Base-by-base conservation (phyloP, 1,140 invertebrate species). In the Bradysia coprophila region DNA sequence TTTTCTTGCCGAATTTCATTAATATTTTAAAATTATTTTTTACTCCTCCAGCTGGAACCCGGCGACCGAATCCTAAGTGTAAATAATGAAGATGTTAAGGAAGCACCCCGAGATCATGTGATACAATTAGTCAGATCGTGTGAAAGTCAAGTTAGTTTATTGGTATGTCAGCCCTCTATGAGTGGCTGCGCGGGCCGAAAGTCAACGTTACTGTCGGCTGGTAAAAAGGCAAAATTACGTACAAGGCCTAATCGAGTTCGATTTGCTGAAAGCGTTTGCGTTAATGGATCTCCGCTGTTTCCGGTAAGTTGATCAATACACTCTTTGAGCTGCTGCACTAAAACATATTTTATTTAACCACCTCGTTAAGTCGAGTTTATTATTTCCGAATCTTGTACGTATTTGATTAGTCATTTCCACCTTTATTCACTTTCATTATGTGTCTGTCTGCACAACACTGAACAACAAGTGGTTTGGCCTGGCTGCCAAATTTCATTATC, bases 31-130 rank as follows among this genome's bases (percentile, higher is more conserved):
- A 28, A 8, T 28, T 28, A 28, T 28, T 28, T 28, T 28, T 28
- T 47, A 37, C 28, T 3, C 28, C 9, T 63, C n/a, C 57, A 73
- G 67, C 61, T 94, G 28, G 72, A 88, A 51, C 83, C 88, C 0
- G 87, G 86, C 8, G 89, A 94, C 61, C 85, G 90, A 58, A 90
- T 94, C 40, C 67, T 89, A 10, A 71, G 73, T 44, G 86, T 94
- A 32, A 91, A 93, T 56, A 86, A 83, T 1, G 83, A 90, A 64
- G 86, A 93, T 59, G 88, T 93, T 1, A 76, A 78, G 51, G 66
- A 72, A 16, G 81, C 85, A 3, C 82, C 85, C 0, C 61, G 89
- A 4, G 86, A 92, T 60, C 81, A 86, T 61, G 89, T 93, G 21
- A 92, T 94, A 40, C 76, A 88, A 34, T 64, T 90, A 51, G 85